These are phyloP conservation scores for Notarius lentiginosus DNA, from an alignment of 2,113 vertebrate genomes.

Conservation along the genomic window DNA sequence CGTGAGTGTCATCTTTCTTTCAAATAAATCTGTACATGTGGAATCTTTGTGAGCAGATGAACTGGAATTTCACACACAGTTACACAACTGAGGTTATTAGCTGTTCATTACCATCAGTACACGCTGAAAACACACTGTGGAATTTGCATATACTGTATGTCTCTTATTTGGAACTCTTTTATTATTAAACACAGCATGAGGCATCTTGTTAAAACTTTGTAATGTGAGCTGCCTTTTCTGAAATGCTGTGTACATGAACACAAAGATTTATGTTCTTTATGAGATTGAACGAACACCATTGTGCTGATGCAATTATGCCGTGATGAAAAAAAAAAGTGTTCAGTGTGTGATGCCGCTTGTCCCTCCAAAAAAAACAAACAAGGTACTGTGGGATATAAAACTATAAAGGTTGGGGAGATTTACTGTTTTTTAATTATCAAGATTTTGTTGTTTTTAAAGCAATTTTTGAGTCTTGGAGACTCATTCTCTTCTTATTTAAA, in stretches of 20 bases:
- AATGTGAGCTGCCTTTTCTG: not conserved
- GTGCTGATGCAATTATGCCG: not conserved
- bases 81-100: not conserved
- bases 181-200: not conserved
- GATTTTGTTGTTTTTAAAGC: not conserved
- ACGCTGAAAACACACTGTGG: not conserved
- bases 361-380: not conserved
- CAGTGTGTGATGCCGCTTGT: not conserved
- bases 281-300: not conserved
- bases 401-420: not conserved
- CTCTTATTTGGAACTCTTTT: not conserved
- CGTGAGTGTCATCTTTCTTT: constrained; percentile 51
- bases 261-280: constrained; percentile 40
- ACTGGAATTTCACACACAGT: not conserved
- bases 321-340: not conserved
- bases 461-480: not conserved
- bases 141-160: not conserved
- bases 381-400: not conserved
- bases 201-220: not conserved
- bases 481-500: not conserved
- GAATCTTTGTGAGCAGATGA: not conserved
- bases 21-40: no score
- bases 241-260: not conserved
- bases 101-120: not conserved
- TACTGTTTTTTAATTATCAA: not conserved